Evolutionary conservation across 2,113 vertebrate species (phyloP), one percentile per base, ranked within the genome.

Genomic region (Actenoides lindsayi): DNA sequence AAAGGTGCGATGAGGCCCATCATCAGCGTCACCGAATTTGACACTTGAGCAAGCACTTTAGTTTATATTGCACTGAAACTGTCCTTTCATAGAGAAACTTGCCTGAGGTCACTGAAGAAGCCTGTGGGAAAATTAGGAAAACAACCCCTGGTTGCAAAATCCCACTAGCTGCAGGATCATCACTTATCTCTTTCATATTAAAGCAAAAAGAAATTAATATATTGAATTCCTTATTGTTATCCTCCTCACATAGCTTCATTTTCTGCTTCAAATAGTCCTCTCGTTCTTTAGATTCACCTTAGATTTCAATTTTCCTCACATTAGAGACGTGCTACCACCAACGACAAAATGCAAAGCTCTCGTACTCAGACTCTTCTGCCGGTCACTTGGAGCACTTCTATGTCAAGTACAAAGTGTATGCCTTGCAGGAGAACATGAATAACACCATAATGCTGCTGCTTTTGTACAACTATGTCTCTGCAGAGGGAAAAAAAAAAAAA

Each of bases 1-100:
- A 65, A 64, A 94, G 77, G 41, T n/a, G 75, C 21, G 2, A 51
- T 69, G 7, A 65, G n/a, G 54, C 59, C 57, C 77, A 8, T n/a
- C 48, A 75, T 80, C 41, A 87, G 13, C 2, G 23, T 64, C 75
- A 76, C 53, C 3, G 0, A 53, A 51, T 71, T 68, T 75, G 41
- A 78, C 74, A 73, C 46, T 57, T 76, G 67, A 74, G 62, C 53
- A 82, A 94, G 69, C n/a, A 17, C 56, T 83, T 88, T 6, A 42
- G 42, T 82, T 89, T 62, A 62, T 94, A 96, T 94, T 95, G 92
- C 89, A 96, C 93, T 93, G 69, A 81, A 82, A 86, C 25, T 71
- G 53, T 60, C 73, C 37, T 87, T 89, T 63, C 69, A 56, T 3
- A 56, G 73, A 79, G 69, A 33, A 78, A 76, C 17, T 68, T 51